Evolutionary conservation across 2,113 vertebrate species (phyloP), one percentile per base, ranked within the genome.

Genomic region (Rhinoptilus africanus): DNA sequence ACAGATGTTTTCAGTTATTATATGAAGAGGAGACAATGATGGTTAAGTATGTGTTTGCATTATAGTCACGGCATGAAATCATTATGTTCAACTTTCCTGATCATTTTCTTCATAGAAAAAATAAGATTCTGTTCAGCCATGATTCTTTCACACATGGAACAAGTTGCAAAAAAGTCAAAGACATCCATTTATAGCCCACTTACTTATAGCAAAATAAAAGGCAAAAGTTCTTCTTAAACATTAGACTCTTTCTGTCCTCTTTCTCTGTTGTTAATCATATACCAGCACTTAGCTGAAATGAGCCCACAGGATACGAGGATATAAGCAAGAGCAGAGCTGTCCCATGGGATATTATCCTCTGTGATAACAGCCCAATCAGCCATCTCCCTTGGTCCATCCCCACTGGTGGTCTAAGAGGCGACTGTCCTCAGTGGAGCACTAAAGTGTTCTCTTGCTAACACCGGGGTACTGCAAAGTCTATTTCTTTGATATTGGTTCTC

Each of bases 1-100:
- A 94, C 97, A 97, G 94, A 97, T 98, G 93, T 97, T 98, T 98
- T 98, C 95, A 82, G 96, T 98, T 98, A 96, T 93, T 96, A 89
- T 96, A 97, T 96, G 96, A 97, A 98, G 97, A 93, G 87, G 86
- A 97, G 94, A 96, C 95, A 97, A 96, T 97, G 97, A 97, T 93
- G 91, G 39, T 96, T 97, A 97, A 98, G 95, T 97, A 88, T 97
- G 92, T 95, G 88, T 92, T 97, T 98, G 96, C 85, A 89, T 97
- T 97, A 96, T 80, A 97, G 88, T 96, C 78, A 94, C 59, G 92
- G 85, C 93, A 85, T 96, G 94, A 98, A 97, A 97, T 97, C 93
- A 97, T 97, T 97, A 96, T 88, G 95, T 93, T 97, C 87, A 96
- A 96, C 84, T 97, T 96, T 96, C 86, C 87, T 96, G 96, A 97